Conservation (phyloP, 2,888 invertebrate species). For the Macaria liturata region DNA sequence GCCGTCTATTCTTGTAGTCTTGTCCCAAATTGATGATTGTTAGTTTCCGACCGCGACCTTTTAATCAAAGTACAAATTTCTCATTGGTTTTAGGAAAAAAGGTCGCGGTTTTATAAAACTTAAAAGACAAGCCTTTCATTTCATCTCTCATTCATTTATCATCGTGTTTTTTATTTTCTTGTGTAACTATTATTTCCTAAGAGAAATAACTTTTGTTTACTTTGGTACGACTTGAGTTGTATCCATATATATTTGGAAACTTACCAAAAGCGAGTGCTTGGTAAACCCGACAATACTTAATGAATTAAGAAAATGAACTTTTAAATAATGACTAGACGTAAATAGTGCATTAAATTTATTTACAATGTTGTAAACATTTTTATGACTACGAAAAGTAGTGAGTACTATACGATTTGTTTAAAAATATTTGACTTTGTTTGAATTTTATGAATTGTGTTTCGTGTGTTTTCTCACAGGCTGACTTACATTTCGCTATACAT, state of each 20-base stretch:
- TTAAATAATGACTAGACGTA: slow-evolving; percentile 54
- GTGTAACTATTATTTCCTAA: slow-evolving; percentile 45
- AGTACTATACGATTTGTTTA: slow-evolving; percentile 65
- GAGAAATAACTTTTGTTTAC: slow-evolving; percentile 22
- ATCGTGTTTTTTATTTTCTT: slow-evolving; percentile 39
- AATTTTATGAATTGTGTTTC: slow-evolving; percentile 68
- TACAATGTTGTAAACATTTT: slow-evolving; percentile 52
- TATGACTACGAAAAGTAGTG: slow-evolving; percentile 47
- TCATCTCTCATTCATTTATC: slow-evolving; percentile 43
- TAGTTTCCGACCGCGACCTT: slow-evolving; percentile 50
- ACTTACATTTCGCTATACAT: slow-evolving; percentile 29
- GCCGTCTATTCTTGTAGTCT: slow-evolving; percentile 31
- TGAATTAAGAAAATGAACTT: slow-evolving; percentile 75
- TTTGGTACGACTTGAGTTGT: slow-evolving; percentile 53
- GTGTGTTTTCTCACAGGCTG: slow-evolving; percentile 55
- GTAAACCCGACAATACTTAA: slow-evolving; percentile 58
- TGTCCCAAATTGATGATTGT: slow-evolving; percentile 32
- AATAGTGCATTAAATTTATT: slow-evolving; percentile 44
- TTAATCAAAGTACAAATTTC: slow-evolving; percentile 78
- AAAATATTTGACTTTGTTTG: slow-evolving; percentile 61
- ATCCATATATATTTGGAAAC: slow-evolving; percentile 14
- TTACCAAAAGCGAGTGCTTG: slow-evolving; percentile 56
- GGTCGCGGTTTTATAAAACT: slow-evolving; percentile 52
- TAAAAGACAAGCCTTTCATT: slow-evolving; percentile 63
- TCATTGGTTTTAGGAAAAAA: slow-evolving; percentile 71